Base-by-base conservation (phyloP, 2,113 vertebrate genomes). In the Piaya cayana region DNA sequence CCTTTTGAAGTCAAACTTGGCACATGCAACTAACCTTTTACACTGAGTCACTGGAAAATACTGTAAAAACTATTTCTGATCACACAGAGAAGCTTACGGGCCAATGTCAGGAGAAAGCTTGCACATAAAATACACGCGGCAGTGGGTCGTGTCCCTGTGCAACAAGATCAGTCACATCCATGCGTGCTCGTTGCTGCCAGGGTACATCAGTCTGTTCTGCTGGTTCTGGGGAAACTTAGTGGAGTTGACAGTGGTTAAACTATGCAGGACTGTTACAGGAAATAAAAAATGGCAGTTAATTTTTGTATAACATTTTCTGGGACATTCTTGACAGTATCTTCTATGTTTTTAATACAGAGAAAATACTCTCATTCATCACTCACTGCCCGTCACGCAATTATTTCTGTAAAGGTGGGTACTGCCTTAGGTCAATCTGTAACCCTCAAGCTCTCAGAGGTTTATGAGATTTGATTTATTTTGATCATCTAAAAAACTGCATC, bases 1-100 rank as follows among this genome's bases (percentile, higher is more conserved):
- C 71, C 78, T 79, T 77, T 16, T 60, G 90, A 95, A 95, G 90
- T 80, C 72, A n/a, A 79, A 50, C 79, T 89, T 90, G 84, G 87
- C 86, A 71, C 22, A 36, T 8, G 45, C 56, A 92, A 59, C 4
- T 34, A 74, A 59, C 18, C 56, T 83, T 79, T 72, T 59, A 47
- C 45, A 85, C 36, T 18, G 21, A 93, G 65, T 70, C 58, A 52
- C 84, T 94, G 70, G 62, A 92, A 95, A 94, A 76, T 36, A 78
- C 47, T 26, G 11, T 82, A 88, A 90, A 86, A 89, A 21, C 50
- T 50, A n/a, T 72, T 89, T 64, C 45, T 45, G 83, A 65, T 88
- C 50, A 80, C 64, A 50, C 10, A 76, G 76, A 71, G 81, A 71
- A 39, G 37, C 45, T 8, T 39, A 43, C 0, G 1, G 94, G 86